Evolutionary conservation across 1,140 invertebrate species (phyloP).

Genomic region (Teleogryllus occipitalis): DNA sequence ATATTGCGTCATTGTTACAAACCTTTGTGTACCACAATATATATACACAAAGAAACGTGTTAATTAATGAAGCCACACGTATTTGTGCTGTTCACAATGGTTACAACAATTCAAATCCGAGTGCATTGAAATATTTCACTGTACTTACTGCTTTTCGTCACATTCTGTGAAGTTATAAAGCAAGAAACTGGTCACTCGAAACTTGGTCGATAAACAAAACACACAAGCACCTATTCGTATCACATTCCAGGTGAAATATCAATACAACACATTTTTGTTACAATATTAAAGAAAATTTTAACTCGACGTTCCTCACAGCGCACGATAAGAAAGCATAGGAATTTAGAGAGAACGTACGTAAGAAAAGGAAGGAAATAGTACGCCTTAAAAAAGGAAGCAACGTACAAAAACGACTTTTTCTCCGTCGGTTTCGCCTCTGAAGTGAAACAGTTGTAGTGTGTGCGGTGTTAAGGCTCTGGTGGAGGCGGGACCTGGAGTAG

Average conservation of each 20-base stretch:
- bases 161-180: not conserved
- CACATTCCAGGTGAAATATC: not conserved
- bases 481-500: conserved; percentile 11
- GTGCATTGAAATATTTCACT: not conserved
- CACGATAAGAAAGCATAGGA: not conserved
- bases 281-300: not conserved
- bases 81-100: too few species aligned
- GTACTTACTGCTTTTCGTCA: not conserved
- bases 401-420: not conserved
- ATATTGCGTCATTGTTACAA: too few species aligned
- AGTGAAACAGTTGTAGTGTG: conserved; percentile 4
- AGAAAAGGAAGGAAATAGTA: conserved; percentile 5
- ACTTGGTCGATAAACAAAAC: not conserved
- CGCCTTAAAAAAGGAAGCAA: conserved; percentile 2
- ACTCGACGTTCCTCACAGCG: not conserved
- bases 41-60: too few species aligned
- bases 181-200: not conserved
- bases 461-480: not conserved
- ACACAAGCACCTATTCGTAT: not conserved
- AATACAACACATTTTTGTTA: not conserved
- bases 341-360: not conserved
- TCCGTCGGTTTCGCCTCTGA: conserved; percentile 2
- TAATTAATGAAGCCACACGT: too few species aligned
- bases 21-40: too few species aligned
- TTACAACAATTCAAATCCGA: not conserved